phyloP scores from a whole-genome alignment of 1,140 invertebrate species.

The Pissodes strobi region DNA sequence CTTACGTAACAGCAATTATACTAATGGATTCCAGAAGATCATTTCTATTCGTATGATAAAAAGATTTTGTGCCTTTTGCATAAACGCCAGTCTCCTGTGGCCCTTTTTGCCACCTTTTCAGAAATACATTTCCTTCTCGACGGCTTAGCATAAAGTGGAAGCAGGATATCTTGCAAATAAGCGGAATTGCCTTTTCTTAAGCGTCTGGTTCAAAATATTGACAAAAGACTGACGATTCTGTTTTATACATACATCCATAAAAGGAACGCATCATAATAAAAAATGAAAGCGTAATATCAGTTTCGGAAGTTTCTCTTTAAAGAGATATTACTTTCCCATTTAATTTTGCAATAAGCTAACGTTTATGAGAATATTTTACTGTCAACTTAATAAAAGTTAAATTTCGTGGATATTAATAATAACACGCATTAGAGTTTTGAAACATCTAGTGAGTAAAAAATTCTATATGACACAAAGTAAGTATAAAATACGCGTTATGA shows the following conservation, averaged over 20 bases:
- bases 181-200: constrained; percentile 16
- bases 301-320: too few relatives aligned
- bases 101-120: constrained; percentile 12
- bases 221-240: constrained; percentile 10
- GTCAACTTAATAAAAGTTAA: too few relatives aligned
- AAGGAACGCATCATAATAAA: constrained; percentile 4
- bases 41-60: constrained; percentile 5
- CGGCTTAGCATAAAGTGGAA: constrained; percentile 2
- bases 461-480: too few relatives aligned
- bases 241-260: constrained; percentile 5
- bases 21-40: constrained; percentile 7
- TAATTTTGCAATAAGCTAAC: too few relatives aligned
- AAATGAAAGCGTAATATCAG: constrained; percentile 2
- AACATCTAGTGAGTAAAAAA: too few relatives aligned
- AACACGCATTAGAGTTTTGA: too few relatives aligned
- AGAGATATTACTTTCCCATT: too few relatives aligned
- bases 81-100: constrained; percentile 6
- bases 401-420: too few relatives aligned
- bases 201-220: constrained; percentile 13
- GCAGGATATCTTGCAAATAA: constrained; percentile 6
- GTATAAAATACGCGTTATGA: too few relatives aligned
- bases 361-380: too few relatives aligned
- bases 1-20: constrained; percentile 12
- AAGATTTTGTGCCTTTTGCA: constrained; percentile 10
- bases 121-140: neutral